These are phyloP conservation scores for Ranitomeya variabilis DNA, from an alignment of 2,113 vertebrate genomes.

Conservation along the genomic window DNA sequence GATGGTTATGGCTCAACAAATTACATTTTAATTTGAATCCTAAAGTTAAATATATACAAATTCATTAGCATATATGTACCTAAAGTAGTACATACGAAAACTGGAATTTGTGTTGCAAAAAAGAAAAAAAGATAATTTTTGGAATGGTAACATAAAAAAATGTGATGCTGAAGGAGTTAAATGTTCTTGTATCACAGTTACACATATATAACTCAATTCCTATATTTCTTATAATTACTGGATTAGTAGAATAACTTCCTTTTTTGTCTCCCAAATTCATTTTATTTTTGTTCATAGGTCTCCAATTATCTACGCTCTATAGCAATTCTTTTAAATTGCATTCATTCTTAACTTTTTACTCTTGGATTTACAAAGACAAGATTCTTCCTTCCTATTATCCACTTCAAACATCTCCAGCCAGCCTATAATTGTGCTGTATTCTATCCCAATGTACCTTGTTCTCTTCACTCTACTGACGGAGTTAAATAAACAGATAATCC, in stretches of 20 bases:
- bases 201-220: background rate
- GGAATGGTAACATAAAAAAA: too few species aligned
- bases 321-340: background rate
- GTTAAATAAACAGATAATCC: conserved; percentile 55
- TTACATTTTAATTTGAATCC: too few species aligned
- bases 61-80: too few species aligned
- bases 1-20: too few species aligned
- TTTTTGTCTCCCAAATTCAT: background rate
- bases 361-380: background rate
- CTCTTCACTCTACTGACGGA: conserved; percentile 44
- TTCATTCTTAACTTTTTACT: background rate
- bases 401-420: conserved; percentile 28
- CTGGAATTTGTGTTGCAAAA: too few species aligned
- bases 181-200: background rate
- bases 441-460: conserved; percentile 42
- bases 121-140: too few species aligned
- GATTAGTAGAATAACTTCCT: background rate
- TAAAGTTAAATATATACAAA: too few species aligned
- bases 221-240: background rate
- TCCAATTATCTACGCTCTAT: background rate
- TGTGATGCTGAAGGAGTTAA: too few species aligned
- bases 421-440: conserved; percentile 17
- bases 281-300: background rate
- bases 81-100: too few species aligned
- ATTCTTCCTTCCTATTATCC: conserved; percentile 25